Evolutionary conservation across 2,888 invertebrate genomes (phyloP).

Genomic region (Eugnorisma glareosa): DNA sequence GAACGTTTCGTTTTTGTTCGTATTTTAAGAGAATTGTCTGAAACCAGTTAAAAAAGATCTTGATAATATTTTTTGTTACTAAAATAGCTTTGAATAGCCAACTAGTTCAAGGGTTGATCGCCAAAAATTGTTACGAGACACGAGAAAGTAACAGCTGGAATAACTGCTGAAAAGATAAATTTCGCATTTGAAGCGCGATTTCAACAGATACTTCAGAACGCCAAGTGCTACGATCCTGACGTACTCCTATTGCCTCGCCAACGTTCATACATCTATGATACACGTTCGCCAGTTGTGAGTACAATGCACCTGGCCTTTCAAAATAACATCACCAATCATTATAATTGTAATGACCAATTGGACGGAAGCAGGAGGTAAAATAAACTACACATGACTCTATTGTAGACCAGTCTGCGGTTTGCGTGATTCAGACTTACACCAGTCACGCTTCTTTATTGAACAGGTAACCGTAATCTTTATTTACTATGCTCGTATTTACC

Average conservation of each 20-base stretch:
- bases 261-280: background rate
- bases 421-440: background rate
- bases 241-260: background rate
- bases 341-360: background rate
- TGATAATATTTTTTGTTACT: background rate
- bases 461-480: background rate
- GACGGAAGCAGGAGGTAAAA: background rate
- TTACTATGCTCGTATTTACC: slow-evolving; percentile 10
- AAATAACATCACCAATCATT: background rate
- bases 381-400: background rate
- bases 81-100: background rate
- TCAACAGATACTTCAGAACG: background rate
- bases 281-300: background rate
- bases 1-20: slow-evolving; percentile 9
- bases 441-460: background rate
- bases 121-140: background rate
- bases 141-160: background rate
- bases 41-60: slow-evolving; percentile 11
- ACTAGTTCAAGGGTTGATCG: slow-evolving; percentile 19
- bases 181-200: background rate
- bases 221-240: background rate
- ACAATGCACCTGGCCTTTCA: background rate
- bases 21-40: slow-evolving; percentile 2
- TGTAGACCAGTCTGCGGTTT: background rate
- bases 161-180: background rate